These are phyloP conservation scores for Laspeyria flexula DNA, from an alignment of 2,888 invertebrate species.

Conservation along the genomic window DNA sequence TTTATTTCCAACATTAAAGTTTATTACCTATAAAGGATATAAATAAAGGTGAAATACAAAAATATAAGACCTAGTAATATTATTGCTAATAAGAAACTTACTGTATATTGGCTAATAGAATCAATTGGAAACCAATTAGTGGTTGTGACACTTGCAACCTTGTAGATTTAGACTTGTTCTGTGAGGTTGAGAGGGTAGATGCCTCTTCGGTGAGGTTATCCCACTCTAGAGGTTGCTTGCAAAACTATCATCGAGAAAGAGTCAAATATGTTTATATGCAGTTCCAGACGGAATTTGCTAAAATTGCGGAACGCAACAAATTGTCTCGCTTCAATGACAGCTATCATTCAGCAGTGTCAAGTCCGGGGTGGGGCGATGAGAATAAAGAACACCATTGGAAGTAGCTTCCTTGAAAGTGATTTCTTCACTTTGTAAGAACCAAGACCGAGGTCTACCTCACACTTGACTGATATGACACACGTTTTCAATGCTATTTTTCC, in stretches of 20 bases:
- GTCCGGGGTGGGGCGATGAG: constrained; percentile 80
- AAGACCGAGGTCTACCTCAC: constrained; percentile 25
- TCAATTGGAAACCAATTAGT: not conserved
- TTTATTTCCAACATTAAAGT: not conserved
- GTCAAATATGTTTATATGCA: constrained; percentile 39
- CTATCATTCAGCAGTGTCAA: constrained; percentile 69
- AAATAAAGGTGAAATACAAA: not conserved
- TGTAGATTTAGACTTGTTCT: not conserved
- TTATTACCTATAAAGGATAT: not conserved
- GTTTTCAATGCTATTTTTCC: constrained; percentile 64
- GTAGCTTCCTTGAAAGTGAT: constrained; percentile 29
- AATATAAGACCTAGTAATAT: not conserved
- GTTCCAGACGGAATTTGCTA: constrained; percentile 42
- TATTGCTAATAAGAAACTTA: not conserved
- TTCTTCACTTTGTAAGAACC: constrained; percentile 13
- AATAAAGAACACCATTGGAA: constrained; percentile 55
- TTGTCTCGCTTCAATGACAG: constrained; percentile 73
- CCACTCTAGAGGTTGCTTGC: constrained; percentile 34
- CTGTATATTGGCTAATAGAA: not conserved
- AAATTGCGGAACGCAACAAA: constrained; percentile 67
- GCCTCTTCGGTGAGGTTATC: constrained; percentile 37
- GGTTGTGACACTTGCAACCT: not conserved
- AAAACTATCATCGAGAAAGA: constrained; percentile 39
- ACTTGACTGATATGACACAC: constrained; percentile 42
- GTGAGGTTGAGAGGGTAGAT: constrained; percentile 23